phyloP scores from a whole-genome alignment of 2,113 vertebrate genomes.

The Setophaga coronata region DNA sequence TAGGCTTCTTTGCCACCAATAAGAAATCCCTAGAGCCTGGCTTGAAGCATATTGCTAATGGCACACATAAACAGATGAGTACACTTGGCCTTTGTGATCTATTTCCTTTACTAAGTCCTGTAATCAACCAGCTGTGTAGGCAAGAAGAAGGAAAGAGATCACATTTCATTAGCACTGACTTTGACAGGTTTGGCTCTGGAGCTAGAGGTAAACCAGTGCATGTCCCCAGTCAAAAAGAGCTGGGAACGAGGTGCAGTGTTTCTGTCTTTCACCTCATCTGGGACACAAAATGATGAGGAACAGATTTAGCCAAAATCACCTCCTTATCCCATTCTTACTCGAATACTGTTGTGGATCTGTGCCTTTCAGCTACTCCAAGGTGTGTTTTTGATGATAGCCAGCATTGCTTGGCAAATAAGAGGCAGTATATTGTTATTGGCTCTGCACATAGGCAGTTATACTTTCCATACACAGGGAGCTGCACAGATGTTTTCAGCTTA shows the following conservation, averaged over 20 bases:
- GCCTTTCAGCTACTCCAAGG: constrained; percentile 1
- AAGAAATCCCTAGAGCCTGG: background rate
- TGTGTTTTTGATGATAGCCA: constrained; percentile 38
- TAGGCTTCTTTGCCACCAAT: background rate
- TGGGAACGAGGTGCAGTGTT: background rate
- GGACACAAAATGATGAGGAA: background rate
- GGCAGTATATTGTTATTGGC: constrained; percentile 13
- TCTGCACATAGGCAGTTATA: background rate
- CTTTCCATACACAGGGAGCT: background rate
- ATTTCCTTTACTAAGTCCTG: background rate
- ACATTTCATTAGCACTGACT: background rate
- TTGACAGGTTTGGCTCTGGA: background rate
- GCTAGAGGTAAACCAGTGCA: background rate
- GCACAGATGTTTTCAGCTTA: background rate
- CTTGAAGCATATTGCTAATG: background rate
- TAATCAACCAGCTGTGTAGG: background rate
- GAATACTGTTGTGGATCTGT: background rate
- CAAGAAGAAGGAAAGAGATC: background rate
- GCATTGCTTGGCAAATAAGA: background rate
- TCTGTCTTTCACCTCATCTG: constrained; percentile 13
- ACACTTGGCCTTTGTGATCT: background rate
- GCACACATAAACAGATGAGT: background rate
- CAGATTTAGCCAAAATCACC: background rate
- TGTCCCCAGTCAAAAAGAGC: background rate
- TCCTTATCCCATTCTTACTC: background rate